phyloP scores from a whole-genome alignment of 1,140 invertebrate genomes.

The Kradibia gibbosae region DNA sequence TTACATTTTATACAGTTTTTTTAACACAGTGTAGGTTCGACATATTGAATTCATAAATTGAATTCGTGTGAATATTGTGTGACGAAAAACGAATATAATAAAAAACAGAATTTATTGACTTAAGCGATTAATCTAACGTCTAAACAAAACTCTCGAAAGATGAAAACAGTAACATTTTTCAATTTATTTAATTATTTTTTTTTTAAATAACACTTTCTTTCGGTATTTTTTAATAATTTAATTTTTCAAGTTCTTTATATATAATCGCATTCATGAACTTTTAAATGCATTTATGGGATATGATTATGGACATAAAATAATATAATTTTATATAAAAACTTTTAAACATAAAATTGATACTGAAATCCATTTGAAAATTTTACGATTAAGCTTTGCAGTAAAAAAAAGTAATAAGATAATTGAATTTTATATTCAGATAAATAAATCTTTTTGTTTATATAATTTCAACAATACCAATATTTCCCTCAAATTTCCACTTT shows the following conservation, averaged over 20 bases:
- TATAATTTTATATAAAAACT: slow-evolving; percentile 19
- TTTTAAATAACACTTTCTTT: neutral
- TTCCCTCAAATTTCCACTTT: neutral
- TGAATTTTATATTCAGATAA: neutral
- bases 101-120: neutral
- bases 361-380: slow-evolving; percentile 2
- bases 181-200: neutral
- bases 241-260: neutral
- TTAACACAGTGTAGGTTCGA: slow-evolving; percentile 38
- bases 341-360: slow-evolving; percentile 13
- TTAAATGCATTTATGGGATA: slow-evolving; percentile 27
- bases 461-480: slow-evolving; percentile 11
- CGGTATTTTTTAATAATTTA: neutral
- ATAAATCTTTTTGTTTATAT: neutral
- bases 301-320: slow-evolving; percentile 38
- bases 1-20: slow-evolving; percentile 23
- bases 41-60: slow-evolving; percentile 25
- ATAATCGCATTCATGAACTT: neutral
- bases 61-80: slow-evolving; percentile 18
- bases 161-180: slow-evolving; percentile 1
- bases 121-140: neutral
- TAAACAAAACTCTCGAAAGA: neutral
- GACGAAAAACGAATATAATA: slow-evolving; percentile 23
- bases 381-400: neutral
- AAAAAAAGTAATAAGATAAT: neutral